Evolutionary conservation across 2,113 vertebrate genomes (phyloP).

Genomic region (Xenopus tropicalis): UCB_Xtro_10.0 CM004451.2:83617001-83617500

Average conservation of each 20-base stretch:
- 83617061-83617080: constrained; percentile 5
- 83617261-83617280: constrained; percentile 88
- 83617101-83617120: background rate
- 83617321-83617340: constrained; percentile 94
- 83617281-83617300: constrained; percentile 82
- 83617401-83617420: constrained; percentile 69
- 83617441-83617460: constrained; percentile 86
- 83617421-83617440: constrained; percentile 64
- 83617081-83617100: background rate
- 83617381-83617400: constrained; percentile 95
- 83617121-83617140: background rate
- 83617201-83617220: constrained; percentile 55
- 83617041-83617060: constrained; percentile 5
- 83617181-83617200: constrained; percentile 34
- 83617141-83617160: background rate
- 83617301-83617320: constrained; percentile 72
- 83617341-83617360: constrained; percentile 79
- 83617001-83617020: constrained; percentile 6
- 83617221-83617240: constrained; percentile 54
- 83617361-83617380: constrained; percentile 84
- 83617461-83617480: constrained; percentile 58
- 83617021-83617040: constrained; percentile 5
- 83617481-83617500: constrained; percentile 43
- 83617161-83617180: background rate
- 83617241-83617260: constrained; percentile 67